phyloP scores from a whole-genome alignment of 1,140 invertebrate genomes.

The Prorops nasuta region DNA sequence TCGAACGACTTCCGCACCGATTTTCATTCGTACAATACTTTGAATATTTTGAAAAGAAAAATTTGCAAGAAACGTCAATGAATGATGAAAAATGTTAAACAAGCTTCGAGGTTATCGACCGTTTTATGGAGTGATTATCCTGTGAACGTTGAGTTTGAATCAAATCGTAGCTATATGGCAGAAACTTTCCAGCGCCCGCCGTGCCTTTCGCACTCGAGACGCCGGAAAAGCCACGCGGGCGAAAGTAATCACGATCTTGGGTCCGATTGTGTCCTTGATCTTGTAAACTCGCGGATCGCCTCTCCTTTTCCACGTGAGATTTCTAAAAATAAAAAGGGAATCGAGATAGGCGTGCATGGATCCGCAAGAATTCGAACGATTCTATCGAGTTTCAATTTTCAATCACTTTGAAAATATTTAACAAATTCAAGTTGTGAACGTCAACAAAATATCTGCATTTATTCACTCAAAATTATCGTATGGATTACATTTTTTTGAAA shows the following conservation, averaged over 20 bases:
- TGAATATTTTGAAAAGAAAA: too few relatives aligned
- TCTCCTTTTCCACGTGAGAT: not conserved
- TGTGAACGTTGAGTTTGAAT: too few relatives aligned
- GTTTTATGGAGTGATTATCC: conserved; percentile 4
- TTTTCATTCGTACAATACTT: too few relatives aligned
- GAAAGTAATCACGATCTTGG: conserved; percentile 33
- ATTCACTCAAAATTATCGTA: too few relatives aligned
- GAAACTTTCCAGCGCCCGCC: too few relatives aligned
- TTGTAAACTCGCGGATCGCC: conserved; percentile 16
- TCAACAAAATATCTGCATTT: not conserved
- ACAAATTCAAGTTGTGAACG: not conserved
- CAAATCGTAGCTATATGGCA: too few relatives aligned
- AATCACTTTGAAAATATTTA: not conserved
- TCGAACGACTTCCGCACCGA: too few relatives aligned
- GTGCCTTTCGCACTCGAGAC: too few relatives aligned
- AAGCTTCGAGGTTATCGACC: conserved; percentile 1
- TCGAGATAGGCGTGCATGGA: not conserved
- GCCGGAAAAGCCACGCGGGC: not conserved
- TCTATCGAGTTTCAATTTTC: not conserved
- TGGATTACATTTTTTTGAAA: too few relatives aligned
- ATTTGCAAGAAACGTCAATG: conserved; percentile 12
- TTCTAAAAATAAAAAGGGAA: conserved; percentile 19
- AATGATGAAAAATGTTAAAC: not conserved
- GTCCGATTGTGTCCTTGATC: conserved; percentile 34
- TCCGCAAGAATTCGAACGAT: not conserved